A percentile compares a stretch with the other conserved stretches of the same genome.
Evolutionary conservation across 2,113 vertebrate genomes (phyloP).

Genomic region (Recurvirostra avosetta): DNA sequence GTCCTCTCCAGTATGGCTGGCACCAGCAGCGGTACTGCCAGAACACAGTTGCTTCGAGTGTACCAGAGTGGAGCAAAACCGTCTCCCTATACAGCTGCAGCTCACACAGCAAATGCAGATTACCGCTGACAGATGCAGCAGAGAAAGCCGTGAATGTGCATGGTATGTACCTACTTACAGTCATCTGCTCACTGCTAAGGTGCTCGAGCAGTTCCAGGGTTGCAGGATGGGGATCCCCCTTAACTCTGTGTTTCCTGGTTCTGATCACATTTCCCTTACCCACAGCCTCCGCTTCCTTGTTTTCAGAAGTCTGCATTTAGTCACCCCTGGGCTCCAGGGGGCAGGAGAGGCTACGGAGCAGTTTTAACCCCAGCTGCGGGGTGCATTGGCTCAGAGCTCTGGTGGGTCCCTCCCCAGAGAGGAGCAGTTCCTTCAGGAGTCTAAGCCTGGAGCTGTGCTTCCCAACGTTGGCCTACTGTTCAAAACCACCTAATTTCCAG

Average conservation of each 20-base stretch:
- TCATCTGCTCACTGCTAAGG: neutral
- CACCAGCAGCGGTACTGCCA: neutral
- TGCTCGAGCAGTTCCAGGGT: rapidly evolving
- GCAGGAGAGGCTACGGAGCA: rapidly evolving
- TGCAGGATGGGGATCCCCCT: neutral
- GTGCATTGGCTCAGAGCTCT: neutral
- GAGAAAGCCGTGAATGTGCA: neutral
- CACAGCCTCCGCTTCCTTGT: neutral
- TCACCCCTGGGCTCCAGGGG: no score
- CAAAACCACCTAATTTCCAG: neutral
- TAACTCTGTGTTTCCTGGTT: neutral
- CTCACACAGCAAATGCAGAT: neutral
- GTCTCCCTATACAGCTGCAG: neutral
- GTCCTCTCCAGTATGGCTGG: neutral
- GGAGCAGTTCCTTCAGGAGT: neutral
- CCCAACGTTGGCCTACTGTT: neutral
- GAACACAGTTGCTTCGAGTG: neutral
- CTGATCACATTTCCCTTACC: neutral
- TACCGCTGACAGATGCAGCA: neutral
- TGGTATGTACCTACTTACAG: neutral
- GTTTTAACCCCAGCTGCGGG: neutral
- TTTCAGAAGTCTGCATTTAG: neutral
- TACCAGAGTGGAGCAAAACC: neutral
- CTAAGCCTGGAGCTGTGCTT: neutral
- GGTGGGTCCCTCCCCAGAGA: neutral